Conservation (phyloP, 2,113 vertebrate genomes). For the Pipa parva region DNA sequence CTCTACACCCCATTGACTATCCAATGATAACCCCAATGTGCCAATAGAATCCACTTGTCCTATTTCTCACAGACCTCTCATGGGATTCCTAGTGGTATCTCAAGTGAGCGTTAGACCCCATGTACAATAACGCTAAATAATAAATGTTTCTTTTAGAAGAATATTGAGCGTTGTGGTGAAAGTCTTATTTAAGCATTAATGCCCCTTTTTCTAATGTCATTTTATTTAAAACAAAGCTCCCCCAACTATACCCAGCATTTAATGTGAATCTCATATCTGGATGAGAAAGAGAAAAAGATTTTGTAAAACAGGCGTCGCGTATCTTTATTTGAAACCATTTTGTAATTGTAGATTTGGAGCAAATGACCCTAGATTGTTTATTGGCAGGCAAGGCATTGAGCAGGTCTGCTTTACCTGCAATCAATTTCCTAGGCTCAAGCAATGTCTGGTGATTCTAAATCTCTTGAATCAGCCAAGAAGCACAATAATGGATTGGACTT, state of each 20-base stretch:
- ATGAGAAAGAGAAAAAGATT: not conserved
- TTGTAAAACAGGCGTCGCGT: not conserved
- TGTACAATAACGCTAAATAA: too few species aligned
- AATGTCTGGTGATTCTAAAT: not conserved
- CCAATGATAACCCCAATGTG: too few species aligned
- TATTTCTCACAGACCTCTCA: too few species aligned
- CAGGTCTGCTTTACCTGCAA: not conserved
- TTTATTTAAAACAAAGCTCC: too few species aligned
- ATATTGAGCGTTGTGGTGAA: too few species aligned
- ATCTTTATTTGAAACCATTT: not conserved
- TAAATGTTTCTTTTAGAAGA: too few species aligned
- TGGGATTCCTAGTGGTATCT: too few species aligned
- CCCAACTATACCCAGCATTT: too few species aligned
- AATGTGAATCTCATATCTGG: not conserved
- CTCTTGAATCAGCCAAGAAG: not conserved
- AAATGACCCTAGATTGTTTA: not conserved
- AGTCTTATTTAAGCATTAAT: conserved; percentile 3
- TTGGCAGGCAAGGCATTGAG: not conserved
- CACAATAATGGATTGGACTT: not conserved
- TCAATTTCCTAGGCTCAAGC: not conserved
- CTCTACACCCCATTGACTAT: too few species aligned
- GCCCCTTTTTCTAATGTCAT: conserved; percentile 8
- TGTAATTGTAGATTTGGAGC: not conserved
- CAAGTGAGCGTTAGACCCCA: too few species aligned
- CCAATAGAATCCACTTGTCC: too few species aligned